phyloP scores from a whole-genome alignment of 2,113 vertebrate species.

The Tympanuchus pallidicinctus region DNA sequence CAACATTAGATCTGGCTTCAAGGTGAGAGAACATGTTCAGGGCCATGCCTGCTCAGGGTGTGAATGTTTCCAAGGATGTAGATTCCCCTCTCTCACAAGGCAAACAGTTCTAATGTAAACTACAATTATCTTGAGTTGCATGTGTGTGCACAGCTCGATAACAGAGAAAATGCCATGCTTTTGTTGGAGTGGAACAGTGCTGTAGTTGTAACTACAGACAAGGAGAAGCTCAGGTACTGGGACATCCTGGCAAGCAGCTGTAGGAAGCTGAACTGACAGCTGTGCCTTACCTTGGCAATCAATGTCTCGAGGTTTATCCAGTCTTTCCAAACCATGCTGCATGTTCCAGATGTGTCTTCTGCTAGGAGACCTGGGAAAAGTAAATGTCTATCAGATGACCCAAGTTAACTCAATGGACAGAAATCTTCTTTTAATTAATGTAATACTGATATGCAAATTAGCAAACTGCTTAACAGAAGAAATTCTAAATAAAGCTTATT shows the following conservation, averaged over 20 bases:
- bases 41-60: background rate
- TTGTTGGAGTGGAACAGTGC: background rate
- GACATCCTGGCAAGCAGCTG: background rate
- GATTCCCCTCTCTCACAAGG: background rate
- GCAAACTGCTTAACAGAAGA: background rate
- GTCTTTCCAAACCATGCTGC: background rate
- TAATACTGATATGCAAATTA: background rate
- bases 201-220: rapidly evolving
- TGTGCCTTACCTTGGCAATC: background rate
- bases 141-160: background rate
- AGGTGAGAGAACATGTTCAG: background rate
- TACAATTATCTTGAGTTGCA: rapidly evolving
- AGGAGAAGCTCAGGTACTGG: background rate
- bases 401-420: background rate
- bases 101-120: background rate
- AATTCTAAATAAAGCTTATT: background rate
- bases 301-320: background rate
- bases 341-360: background rate
- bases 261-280: background rate
- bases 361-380: background rate
- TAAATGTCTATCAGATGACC: background rate
- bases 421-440: background rate
- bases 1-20: background rate
- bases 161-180: background rate
- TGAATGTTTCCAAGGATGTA: background rate